Percentiles rank a stretch among this genome's conserved stretches.
phyloP scores from a whole-genome alignment of 2,113 vertebrate species.

The Microcebus griseorufus region DNA sequence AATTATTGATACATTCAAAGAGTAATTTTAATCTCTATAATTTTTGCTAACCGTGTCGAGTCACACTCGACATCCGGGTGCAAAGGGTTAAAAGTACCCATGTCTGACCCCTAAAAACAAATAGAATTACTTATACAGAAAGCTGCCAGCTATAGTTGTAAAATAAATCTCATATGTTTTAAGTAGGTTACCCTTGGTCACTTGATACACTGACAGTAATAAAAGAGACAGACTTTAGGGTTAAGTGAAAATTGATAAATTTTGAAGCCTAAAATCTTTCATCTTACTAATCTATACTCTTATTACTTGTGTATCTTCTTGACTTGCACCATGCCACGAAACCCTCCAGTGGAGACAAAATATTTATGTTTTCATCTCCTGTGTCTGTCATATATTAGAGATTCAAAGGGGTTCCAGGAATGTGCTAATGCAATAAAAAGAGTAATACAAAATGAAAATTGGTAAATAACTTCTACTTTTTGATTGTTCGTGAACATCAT shows the following conservation, averaged over 20 bases:
- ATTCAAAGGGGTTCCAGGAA: background rate
- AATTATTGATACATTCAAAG: too few species aligned
- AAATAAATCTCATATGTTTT: background rate
- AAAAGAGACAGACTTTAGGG: background rate
- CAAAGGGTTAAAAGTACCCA: background rate
- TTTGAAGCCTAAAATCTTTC: background rate
- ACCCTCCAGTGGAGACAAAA: background rate
- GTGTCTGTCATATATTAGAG: background rate
- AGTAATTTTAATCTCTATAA: too few species aligned
- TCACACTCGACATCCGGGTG: too few species aligned
- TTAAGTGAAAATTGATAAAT: slow-evolving; percentile 29
- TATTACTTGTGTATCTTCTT: background rate
- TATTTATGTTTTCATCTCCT: background rate
- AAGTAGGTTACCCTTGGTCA: background rate
- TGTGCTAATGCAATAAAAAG: background rate
- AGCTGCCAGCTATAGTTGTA: background rate
- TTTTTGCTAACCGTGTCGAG: too few species aligned
- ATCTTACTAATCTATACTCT: background rate
- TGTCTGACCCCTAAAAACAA: background rate
- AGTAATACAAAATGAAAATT: slow-evolving; percentile 18
- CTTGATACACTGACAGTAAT: background rate
- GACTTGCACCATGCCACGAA: background rate
- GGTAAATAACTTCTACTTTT: background rate
- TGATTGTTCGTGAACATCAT: background rate
- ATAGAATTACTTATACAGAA: background rate